Base-by-base conservation (phyloP, 2,113 vertebrate genomes). In the Tenrec ecaudatus region DNA sequence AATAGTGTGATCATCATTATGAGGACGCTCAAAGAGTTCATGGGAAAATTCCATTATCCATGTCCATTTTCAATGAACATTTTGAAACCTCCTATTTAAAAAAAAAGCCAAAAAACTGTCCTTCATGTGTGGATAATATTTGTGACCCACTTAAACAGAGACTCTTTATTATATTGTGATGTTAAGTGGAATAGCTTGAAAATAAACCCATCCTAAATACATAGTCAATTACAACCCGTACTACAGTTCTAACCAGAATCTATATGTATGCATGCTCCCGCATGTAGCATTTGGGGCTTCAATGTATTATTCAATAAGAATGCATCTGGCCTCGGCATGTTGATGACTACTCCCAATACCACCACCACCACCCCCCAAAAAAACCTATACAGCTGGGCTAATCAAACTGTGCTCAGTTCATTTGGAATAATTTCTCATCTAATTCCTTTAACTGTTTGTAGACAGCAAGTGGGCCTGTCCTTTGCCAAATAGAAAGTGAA, bases 371-470 rank as follows among this genome's bases (percentile, higher is more conserved):
- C 43, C 43, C 43, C 43, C 43, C 66, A 92, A 95, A 91, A 96
- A 96, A 91, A 95, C 95, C 78, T 95, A 64, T 73, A 33, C 58
- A 81, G 95, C 69, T 77, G 97, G 38, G 90, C 62, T 91, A 96
- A 97, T 89, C 93, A 90, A 95, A 81, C 87, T 5, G 1, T 87
- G 90, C 95, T 94, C 94, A 96, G 90, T 95, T 96, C 96, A 96
- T 96, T 95, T 93, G 90, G 83, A 96, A 93, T 95, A 96, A 93
- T 94, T 98, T 96, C 91, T 96, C 71, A 96, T 84, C 77, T 76
- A 66, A 94, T 96, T 96, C 87, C 58, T 97, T 96, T 88, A 60
- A 89, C 84, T 94, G 33, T 80, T 93, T 96, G 94, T 69, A 95
- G 88, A 89, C 40, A 94, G 82, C 86, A 96, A 95, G 47, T 69